phyloP scores from a whole-genome alignment of 2,113 vertebrate genomes.

The Rhynchopsitta pachyrhyncha region DNA sequence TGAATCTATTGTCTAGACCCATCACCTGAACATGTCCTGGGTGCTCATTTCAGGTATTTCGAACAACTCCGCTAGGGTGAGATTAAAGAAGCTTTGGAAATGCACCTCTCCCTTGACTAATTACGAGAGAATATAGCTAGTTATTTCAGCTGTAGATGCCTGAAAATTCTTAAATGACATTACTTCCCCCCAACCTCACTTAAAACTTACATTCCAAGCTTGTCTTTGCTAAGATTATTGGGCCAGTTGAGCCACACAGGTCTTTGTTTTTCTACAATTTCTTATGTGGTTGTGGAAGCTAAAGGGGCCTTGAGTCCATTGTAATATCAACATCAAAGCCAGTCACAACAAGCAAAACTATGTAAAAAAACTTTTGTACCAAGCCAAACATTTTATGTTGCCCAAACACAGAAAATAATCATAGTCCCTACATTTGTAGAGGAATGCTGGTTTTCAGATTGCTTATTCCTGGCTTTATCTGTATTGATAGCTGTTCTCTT shows the following conservation, averaged over 20 bases:
- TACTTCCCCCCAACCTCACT: rapidly evolving
- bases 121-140: neutral
- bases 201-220: neutral
- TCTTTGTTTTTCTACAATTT: neutral
- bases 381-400: neutral
- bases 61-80: neutral
- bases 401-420: neutral
- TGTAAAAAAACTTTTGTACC: neutral
- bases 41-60: neutral
- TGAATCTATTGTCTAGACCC: neutral
- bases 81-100: neutral
- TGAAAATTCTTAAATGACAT: neutral
- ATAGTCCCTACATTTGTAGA: neutral
- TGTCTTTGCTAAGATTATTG: neutral
- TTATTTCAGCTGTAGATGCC: neutral
- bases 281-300: neutral
- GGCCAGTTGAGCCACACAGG: neutral
- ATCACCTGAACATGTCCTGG: rapidly evolving
- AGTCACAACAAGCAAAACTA: neutral
- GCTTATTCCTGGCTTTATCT: neutral
- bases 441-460: neutral
- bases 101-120: neutral
- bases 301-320: neutral
- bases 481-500: neutral
- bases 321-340: neutral